Percentiles rank a stretch among this genome's conserved stretches.
phyloP scores from a whole-genome alignment of 2,113 vertebrate genomes.

The Gambusia holbrooki region DNA sequence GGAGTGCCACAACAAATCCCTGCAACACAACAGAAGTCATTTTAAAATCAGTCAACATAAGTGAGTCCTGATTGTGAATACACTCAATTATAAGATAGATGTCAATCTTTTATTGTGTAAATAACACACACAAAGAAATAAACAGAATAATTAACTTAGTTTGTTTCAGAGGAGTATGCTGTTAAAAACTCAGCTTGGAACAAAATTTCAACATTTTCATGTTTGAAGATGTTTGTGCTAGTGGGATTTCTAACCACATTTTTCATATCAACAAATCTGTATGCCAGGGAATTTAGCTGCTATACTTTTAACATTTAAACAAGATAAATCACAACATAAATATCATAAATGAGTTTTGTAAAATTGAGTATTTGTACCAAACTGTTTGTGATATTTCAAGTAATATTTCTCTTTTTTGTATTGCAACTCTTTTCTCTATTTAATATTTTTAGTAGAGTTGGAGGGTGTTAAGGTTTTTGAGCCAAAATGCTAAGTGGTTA shows the following conservation, averaged over 20 bases:
- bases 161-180: not conserved
- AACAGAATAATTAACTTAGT: not conserved
- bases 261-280: too few species aligned
- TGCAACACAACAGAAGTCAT: slow-evolving; percentile 69
- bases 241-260: not conserved
- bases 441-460: too few species aligned
- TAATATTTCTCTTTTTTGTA: too few species aligned
- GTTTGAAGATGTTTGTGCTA: not conserved
- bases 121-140: not conserved
- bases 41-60: slow-evolving; percentile 1
- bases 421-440: too few species aligned
- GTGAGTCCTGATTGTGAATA: not conserved
- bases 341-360: too few species aligned
- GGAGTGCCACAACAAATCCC: slow-evolving; percentile 95
- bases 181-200: not conserved
- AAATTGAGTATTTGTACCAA: too few species aligned
- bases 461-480: too few species aligned
- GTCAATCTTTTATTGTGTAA: not conserved
- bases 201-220: not conserved
- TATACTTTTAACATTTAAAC: not conserved
- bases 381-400: too few species aligned
- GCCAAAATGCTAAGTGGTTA: too few species aligned
- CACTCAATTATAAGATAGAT: not conserved
- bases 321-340: not conserved
- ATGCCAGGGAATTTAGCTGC: not conserved